These are phyloP conservation scores for Trachelus tabidus DNA, from an alignment of 2,888 invertebrate species.

Conservation along the genomic window DNA sequence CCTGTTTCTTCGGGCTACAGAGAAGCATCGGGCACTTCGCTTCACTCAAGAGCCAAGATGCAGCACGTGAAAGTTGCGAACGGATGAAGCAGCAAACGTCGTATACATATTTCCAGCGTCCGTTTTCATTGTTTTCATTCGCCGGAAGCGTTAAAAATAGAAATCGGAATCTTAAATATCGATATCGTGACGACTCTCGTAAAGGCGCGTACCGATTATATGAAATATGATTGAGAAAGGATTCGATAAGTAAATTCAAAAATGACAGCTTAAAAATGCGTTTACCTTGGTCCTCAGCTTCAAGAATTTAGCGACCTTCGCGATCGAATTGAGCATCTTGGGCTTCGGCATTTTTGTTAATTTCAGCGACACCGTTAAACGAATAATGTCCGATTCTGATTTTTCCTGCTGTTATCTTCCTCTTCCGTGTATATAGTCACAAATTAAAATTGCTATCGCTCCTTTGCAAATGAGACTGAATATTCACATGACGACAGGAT, in stretches of 20 bases:
- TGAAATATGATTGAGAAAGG: too few species aligned
- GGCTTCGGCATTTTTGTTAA: slow-evolving; percentile 61
- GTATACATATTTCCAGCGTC: not conserved
- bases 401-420: not conserved
- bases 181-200: not conserved
- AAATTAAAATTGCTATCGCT: too few species aligned
- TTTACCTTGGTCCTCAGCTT: slow-evolving; percentile 67
- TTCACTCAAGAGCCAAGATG: not conserved
- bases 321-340: slow-evolving; percentile 62
- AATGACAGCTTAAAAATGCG: not conserved
- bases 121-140: not conserved
- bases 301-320: slow-evolving; percentile 65
- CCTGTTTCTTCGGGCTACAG: not conserved
- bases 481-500: not conserved
- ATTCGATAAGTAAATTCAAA: not conserved
- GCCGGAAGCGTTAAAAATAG: not conserved
- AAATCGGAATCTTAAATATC: not conserved
- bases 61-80: not conserved
- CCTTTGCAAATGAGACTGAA: not conserved
- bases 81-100: not conserved
- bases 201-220: not conserved
- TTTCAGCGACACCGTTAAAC: slow-evolving; percentile 11
- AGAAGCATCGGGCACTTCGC: not conserved
- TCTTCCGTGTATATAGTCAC: not conserved
- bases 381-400: not conserved